Conservation (phyloP, 2,888 invertebrate species). For the Aphrophora alni region DNA sequence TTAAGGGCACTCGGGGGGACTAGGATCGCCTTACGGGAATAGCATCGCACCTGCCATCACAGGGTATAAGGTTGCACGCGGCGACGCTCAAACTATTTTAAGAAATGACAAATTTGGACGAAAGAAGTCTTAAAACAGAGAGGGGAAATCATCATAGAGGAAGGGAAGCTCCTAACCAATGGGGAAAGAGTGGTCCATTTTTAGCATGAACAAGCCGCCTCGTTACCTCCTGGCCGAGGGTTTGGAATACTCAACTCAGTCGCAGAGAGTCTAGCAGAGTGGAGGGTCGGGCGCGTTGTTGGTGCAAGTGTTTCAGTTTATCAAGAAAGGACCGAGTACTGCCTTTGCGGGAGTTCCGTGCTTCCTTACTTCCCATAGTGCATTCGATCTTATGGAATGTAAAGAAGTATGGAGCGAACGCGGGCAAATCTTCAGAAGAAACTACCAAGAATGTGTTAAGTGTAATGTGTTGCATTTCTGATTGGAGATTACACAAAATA, state of each 20-base stretch:
- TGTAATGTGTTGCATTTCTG: neutral
- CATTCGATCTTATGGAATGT: neutral
- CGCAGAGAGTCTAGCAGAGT: neutral
- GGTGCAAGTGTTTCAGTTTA: neutral
- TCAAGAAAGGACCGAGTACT: neutral
- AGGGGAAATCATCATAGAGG: neutral
- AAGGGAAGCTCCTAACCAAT: neutral
- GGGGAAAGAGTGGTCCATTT: neutral
- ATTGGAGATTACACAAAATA: too few species aligned
- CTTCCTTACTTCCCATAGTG: slow-evolving; percentile 6
- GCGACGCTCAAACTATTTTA: neutral
- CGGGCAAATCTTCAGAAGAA: neutral
- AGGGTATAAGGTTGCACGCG: neutral
- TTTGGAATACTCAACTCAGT: neutral
- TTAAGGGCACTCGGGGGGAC: neutral
- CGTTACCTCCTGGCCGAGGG: neutral
- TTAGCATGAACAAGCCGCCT: neutral
- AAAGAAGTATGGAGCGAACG: slow-evolving; percentile 5
- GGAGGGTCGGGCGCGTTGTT: neutral
- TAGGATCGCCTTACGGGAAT: neutral
- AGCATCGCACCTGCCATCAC: neutral
- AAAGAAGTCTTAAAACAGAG: neutral
- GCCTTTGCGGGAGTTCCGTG: neutral
- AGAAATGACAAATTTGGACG: slow-evolving; percentile 9
- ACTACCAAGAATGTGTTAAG: neutral